Evolutionary conservation across 2,113 vertebrate species (phyloP), one percentile per base, ranked within the genome.

Genomic region (Sebastes fasciatus): DNA sequence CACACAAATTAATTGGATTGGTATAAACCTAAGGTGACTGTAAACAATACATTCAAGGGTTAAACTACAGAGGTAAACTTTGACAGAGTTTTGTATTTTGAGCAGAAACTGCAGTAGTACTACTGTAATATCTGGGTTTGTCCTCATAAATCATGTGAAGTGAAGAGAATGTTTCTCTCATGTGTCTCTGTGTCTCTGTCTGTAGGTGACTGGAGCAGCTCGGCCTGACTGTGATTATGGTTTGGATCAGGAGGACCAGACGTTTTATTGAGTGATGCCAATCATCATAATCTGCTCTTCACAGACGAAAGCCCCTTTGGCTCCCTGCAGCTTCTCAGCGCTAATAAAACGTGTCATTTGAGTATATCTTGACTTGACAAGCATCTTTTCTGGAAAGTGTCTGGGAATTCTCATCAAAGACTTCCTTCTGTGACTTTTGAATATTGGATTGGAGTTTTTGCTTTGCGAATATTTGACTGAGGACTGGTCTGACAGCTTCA

Each of bases 161-260:
- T 55, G 7, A 54, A 54, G 51, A 54, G 16, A 54, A 54, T 6
- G 51, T 69, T 2, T 77, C 6, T 66, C 1, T 61, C 1, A 54
- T 6, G 51, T 69, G 4, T 77, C 6, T 66, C 1, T 61, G 1
- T 61, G 45, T 81, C 58, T 49, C 49, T 55, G 13, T 26, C 62
- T 78, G 57, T 10, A 81, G 84, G 60, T 43, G 49, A 70, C 57
- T 58, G 65, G 2, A 12, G 68, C 52, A 14, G 51, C 10, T 52
- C 9, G 52, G 43, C 63, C 42, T n/a, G 8, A 13, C 54, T 52
- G 48, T 4, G 69, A 75, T 46, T 7, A 57, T 34, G 23, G 12
- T 58, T 43, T 13, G 54, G 4, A 75, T 21, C 45, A 4, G 10
- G 10, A 57, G 16, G 17, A 77, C 10, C 14, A 71, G 40, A 6